These are phyloP conservation scores for Rhinogobio ventralis DNA, from an alignment of 2,797 vertebrate species.

Conservation along the genomic window DNA sequence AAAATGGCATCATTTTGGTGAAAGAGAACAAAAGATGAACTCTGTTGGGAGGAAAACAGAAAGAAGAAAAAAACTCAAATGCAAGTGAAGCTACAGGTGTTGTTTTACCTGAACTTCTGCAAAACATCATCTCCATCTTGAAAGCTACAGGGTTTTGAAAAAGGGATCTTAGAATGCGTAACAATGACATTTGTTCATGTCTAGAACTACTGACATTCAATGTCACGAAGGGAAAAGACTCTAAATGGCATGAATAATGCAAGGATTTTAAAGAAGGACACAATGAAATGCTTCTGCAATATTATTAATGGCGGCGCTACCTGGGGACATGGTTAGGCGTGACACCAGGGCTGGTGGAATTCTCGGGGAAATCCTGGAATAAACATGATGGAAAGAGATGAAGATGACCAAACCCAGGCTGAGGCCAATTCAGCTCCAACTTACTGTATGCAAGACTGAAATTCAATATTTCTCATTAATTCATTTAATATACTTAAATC, in stretches of 20 bases:
- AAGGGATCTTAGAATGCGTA: conserved; percentile 55
- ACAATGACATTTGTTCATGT: conserved; percentile 33
- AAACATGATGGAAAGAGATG: conserved; percentile 87
- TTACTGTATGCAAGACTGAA: conserved; percentile 25
- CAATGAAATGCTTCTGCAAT: conserved; percentile 69
- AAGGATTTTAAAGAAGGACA: conserved; percentile 58
- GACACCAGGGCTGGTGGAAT: conserved; percentile 84
- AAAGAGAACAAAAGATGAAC: conserved; percentile 34
- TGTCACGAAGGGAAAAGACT: conserved; percentile 42
- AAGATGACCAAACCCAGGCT: conserved; percentile 75
- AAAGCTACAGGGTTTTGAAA: conserved; percentile 65
- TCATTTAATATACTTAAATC: background rate
- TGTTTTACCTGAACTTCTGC: conserved; percentile 61
- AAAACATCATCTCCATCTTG: conserved; percentile 64
- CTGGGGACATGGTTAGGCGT: conserved; percentile 88
- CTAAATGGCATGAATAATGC: conserved; percentile 70
- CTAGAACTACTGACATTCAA: conserved; percentile 21
- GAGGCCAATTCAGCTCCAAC: conserved; percentile 50
- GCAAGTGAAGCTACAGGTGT: conserved; percentile 26
- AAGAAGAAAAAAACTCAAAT: background rate
- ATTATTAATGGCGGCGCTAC: conserved; percentile 84
- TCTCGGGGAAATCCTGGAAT: conserved; percentile 88
- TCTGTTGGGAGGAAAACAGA: conserved; percentile 3
- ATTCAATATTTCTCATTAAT: background rate
- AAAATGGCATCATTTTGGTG: conserved; percentile 21